A percentile compares a stretch with the other conserved stretches of the same genome.
These are phyloP conservation scores for human (Homo sapiens) DNA, from an alignment of 2,113 vertebrate genomes.

Conservation along the genomic window GRCh38 chr5:66960501-66961000, in stretches of 20 bases:
- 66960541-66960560: neutral
- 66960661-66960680: neutral
- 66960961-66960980: neutral
- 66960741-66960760: neutral
- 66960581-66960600: neutral
- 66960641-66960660: neutral
- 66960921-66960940: neutral
- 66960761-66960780: neutral
- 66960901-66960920: neutral
- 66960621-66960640: neutral
- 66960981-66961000: neutral
- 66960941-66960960: neutral
- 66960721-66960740: neutral
- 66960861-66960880: neutral
- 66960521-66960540: neutral
- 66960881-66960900: neutral
- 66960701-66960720: neutral
- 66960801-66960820: neutral
- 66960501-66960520: neutral
- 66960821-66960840: neutral
- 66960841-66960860: neutral
- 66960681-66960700: neutral
- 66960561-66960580: neutral
- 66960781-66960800: constrained; percentile 35
- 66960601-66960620: neutral